Base-by-base conservation (phyloP, 2,113 vertebrate genomes). In the Platichthys flesus region DNA sequence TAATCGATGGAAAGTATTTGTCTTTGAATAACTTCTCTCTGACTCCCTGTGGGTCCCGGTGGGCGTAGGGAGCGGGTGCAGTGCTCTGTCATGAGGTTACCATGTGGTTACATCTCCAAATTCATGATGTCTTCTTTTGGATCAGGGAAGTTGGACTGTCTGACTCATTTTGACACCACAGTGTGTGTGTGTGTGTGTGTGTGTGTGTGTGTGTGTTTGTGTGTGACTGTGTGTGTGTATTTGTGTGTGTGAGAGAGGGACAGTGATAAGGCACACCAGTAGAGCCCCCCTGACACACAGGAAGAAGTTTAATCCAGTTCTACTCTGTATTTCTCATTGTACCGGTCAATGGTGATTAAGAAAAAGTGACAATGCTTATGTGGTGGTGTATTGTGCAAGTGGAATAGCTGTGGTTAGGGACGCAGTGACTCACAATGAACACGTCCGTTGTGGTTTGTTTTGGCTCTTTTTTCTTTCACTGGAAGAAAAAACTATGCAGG, bases 351-450 rank as follows among this genome's bases (percentile, higher is more conserved):
- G 4, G 57, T 58, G 81, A 57, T 18, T 59, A 67, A 88, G 40
- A 83, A 71, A 79, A 78, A 86, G 79, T 31, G 26, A 49, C 59
- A 75, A 61, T 35, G 54, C 82, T 79, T 65, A 73, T 83, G 92
- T 78, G 90, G 92, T 60, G 9, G 40, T 63, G 82, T 79, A 55
- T 88, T 91, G 91, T 92, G 92, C 93, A 94, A 94, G 93, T 92
- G 85, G 89, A 90, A 92, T 88, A 77, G 83, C 70, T 88, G 89
- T 74, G 90, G 92, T 89, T 75, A 26, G 74, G 75, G 67, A 91
- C 85, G 75, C 52, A 60, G 86, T 94, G 90, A 94, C 79, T 91
- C 90, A 93, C 61, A 74, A 70, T 71, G 90, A 90, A 85, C 86
- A 65, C n/a, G 45, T 68, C 84, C 12, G 12, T 66, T 75, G 14